A percentile compares a stretch with the other conserved stretches of the same genome.
These are phyloP conservation scores for Bacillus rossius DNA, from an alignment of 1,140 invertebrate genomes.

Conservation along the genomic window DNA sequence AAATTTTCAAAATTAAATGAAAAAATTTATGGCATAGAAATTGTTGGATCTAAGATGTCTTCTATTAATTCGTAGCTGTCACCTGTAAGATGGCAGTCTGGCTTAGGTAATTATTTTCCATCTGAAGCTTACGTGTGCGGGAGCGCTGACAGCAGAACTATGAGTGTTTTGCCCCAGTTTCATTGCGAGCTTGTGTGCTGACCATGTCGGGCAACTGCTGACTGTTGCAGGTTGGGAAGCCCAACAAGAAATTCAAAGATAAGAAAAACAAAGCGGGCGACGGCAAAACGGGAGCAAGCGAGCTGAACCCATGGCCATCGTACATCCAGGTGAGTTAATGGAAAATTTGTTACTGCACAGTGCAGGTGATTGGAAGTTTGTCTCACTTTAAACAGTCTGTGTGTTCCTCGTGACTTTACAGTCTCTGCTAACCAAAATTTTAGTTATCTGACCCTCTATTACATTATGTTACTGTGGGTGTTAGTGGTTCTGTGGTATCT, in stretches of 20 bases:
- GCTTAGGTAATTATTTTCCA: not conserved
- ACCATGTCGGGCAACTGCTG: no score
- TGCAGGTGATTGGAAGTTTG: not conserved
- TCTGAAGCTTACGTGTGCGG: no score
- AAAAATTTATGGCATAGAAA: no score
- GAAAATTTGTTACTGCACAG: not conserved
- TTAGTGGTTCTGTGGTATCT: no score
- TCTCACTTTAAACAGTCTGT: not conserved
- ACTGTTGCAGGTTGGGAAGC: slow-evolving; percentile 40
- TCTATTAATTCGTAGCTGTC: not conserved
- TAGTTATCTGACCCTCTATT: no score
- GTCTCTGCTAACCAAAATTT: no score
- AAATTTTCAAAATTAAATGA: not conserved
- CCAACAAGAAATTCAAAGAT: slow-evolving; percentile 51
- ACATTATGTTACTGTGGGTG: no score
- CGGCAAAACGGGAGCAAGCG: slow-evolving; percentile 44
- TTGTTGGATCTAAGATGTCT: no score
- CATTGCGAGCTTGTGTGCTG: no score
- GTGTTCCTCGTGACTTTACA: no score
- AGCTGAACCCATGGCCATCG: slow-evolving; percentile 70
- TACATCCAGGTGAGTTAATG: slow-evolving; percentile 55
- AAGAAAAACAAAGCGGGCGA: slow-evolving; percentile 42
- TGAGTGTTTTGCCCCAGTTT: no score
- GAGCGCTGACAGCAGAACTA: no score
- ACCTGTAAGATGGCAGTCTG: not conserved